Evolutionary conservation across 2,113 vertebrate genomes (phyloP), one percentile per base, ranked within the genome.

Genomic region (Acrocephalus kingi): DNA sequence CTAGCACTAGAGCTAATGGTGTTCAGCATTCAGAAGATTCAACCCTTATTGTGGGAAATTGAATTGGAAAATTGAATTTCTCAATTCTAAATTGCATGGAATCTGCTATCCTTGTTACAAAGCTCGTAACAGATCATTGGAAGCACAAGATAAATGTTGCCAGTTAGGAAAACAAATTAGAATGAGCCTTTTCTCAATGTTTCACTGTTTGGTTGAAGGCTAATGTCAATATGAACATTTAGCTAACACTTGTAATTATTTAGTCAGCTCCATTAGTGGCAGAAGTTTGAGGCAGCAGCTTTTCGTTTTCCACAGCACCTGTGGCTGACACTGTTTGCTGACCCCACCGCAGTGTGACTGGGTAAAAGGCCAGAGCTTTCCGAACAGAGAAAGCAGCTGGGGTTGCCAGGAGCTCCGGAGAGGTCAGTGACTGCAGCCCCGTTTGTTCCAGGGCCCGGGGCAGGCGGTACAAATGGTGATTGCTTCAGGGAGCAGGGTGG

Each of bases 391-490:
- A 3, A 11, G 61, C n/a, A 30, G 13, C 2, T 15, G 21, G 0
- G 1, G 63, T 58, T 93, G 71, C 51, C 51, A 21, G 18, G 79
- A 83, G 74, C 78, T 88, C 24, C 16, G 3, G 33, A 52, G 48
- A 13, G 81, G 72, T 73, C 51, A 31, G 0, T 39, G 71, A 35
- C 83, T 12, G 51, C 51, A 51, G 23, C 15, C 3, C 41, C 46
- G 0, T 69, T 68, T 58, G 11, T 73, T 85, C 12, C 41, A 18
- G 41, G 54, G 41, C 66, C 46, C 1, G 25, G 30, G 39, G 13
- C 28, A 3, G 5, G 39, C 0, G 0, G 11, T 33, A 33, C 20
- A 5, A 24, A 5, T 7, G 31, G 41, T 16, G 66, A 7, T 58
- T n/a, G 45, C 46, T 27, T 13, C 51, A 16, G 84, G 68, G 87